Evolutionary conservation across 2,797 vertebrate species (phyloP), one percentile per base, ranked within the genome.

Genomic region (Chlorospingus flavigularis): DNA sequence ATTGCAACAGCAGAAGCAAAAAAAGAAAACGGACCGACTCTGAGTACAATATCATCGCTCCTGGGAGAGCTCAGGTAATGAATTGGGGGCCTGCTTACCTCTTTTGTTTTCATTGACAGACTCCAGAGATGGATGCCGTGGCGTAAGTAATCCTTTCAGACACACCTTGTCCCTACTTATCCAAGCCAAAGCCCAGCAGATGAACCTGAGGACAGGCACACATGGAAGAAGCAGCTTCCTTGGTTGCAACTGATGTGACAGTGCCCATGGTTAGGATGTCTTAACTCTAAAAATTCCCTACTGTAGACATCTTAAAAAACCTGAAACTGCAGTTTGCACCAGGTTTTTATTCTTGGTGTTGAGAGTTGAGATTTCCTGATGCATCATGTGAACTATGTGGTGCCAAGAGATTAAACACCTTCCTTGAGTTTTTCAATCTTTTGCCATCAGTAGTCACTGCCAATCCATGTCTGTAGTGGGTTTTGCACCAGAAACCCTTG

Each of bases 1-100:
- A 99, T 99, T 72, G 99, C 99, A 96, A 99, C 99, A 17, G 99
- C 99, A 3, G 99, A 99, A 97, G 99, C 99, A 31, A 99, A 99
- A 95, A 99, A 99, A 96, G 99, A 99, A 94, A 99, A 99, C 1
- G 98, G 98, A 60, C 98, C 99, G 73, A 98, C 99, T 96, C 99
- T 99, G 97, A 98, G 98, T 96, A 98, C 99, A 76, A 99, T 99
- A 98, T 99, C 99, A 72, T 97, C 98, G 96, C 99, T 99, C 96
- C 98, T 99, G 97, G 98, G 99, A 97, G 99, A 99, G 98, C 99
- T 99, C 99, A 99, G 99, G 99, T 99, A 97, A 90, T 18, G 4
- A 76, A 83, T 5, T 21, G 84, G 93, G 88, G 81, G 26, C 40
- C 15, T 88, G 55, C n/a, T 79, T 31, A 84, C 72, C 66, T 83